Evolutionary conservation across 2,888 invertebrate species (phyloP), one percentile per base, ranked within the genome.

Genomic region (Epirrita christyi): DNA sequence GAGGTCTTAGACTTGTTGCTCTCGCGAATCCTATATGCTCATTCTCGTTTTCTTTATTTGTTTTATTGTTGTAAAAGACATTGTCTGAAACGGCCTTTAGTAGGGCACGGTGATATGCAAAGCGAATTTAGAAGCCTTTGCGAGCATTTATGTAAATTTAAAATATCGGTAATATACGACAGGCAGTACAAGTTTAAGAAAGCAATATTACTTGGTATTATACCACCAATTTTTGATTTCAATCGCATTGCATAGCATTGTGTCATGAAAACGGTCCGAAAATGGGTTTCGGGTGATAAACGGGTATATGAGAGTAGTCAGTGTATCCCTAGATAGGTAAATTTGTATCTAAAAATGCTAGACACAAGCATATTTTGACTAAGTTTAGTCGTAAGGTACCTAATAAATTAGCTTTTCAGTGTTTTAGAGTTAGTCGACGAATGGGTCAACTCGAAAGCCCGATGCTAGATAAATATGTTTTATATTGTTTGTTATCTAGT

Each of bases 401-500:
- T 81, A 78, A 68, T 62, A 68, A 64, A 79, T 87, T 92, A 92
- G 92, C 92, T 92, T 92, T 87, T 92, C 92, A 89, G 85, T 92
- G 92, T 90, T 89, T 91, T 92, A 92, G 91, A 86, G 88, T 92
- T 92, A 92, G 91, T 91, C 90, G 92, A 92, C 92, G 89, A 85
- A 88, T 92, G 92, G 78, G 92, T 87, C 91, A 80, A 85, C 82
- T 86, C 88, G 79, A 73, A 75, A 78, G 76, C 85, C 73, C 83
- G 86, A 71, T 87, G 88, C 73, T 75, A 86, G 88, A 92, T 85
- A 90, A 91, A 88, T 85, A 82, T 85, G 87, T 86, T 88, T 56
- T 48, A 52, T 50, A 62, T 44, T 43, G 57, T 63, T 60, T 69
- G 54, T 64, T 34, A 37, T 40, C 28, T 32, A 44, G 44, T 43